Conservation (phyloP, 2,797 vertebrate genomes). For the Calcarius lapponicus region DNA sequence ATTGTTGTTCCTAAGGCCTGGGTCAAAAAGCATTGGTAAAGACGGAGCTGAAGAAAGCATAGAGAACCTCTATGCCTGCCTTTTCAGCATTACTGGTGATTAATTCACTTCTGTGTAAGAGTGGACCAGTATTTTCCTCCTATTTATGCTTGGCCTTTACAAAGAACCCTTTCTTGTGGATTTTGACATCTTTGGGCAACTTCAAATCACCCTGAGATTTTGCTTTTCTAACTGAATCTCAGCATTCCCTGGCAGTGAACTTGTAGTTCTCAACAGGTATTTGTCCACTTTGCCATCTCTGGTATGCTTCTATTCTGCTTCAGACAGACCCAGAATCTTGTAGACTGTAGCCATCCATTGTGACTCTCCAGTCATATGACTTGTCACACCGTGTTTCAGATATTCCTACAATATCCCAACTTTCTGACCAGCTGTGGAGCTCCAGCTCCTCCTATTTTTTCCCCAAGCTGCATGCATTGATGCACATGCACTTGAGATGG, state of each 20-base stretch:
- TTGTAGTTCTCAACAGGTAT: neutral
- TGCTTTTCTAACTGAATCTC: neutral
- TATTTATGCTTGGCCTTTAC: neutral
- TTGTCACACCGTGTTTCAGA: neutral
- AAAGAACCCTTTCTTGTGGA: neutral
- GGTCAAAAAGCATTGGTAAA: neutral
- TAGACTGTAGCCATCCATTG: neutral
- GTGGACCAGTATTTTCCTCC: neutral
- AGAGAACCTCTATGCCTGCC: neutral
- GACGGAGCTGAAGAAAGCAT: accelerated
- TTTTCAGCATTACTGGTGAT: neutral
- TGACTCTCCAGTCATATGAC: neutral
- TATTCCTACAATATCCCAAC: neutral
- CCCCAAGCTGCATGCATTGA: neutral
- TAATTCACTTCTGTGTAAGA: neutral
- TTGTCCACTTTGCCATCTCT: neutral
- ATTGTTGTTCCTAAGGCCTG: neutral
- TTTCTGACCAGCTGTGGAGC: neutral
- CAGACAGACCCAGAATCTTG: neutral
- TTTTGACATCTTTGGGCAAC: neutral
- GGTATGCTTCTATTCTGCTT: neutral
- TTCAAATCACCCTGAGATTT: neutral
- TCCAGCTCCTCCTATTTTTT: neutral
- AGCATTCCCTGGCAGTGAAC: neutral
- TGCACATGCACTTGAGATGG: neutral